Conservation (phyloP, 2,888 invertebrate species). For the Syrphus vitripennis region DNA sequence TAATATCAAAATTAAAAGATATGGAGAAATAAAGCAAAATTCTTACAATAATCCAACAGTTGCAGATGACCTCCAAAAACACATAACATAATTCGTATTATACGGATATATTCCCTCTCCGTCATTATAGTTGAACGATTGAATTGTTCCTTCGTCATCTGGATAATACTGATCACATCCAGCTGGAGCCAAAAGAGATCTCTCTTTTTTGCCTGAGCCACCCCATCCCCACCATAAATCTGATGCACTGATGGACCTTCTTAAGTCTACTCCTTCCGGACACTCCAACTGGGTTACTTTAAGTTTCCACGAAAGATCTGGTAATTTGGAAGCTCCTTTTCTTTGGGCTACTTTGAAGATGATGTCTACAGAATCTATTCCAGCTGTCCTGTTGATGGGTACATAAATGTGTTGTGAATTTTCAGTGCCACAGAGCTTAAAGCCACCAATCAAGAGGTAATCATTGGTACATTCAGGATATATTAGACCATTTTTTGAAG, state of each 20-base stretch:
- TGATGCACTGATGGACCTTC: too few species aligned
- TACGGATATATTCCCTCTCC: slow-evolving; percentile 84
- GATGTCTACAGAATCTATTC: slow-evolving; percentile 70
- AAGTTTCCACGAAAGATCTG: slow-evolving; percentile 73
- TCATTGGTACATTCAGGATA: slow-evolving; percentile 75
- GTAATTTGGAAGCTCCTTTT: slow-evolving; percentile 62
- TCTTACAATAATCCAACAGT: slow-evolving; percentile 74
- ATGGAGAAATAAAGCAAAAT: not conserved
- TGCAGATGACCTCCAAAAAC: slow-evolving; percentile 82
- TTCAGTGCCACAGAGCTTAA: slow-evolving; percentile 83
- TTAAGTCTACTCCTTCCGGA: slow-evolving; percentile 73
- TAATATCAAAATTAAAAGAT: not conserved
- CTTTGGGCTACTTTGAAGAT: slow-evolving; percentile 72
- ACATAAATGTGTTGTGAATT: slow-evolving; percentile 82
- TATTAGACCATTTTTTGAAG: slow-evolving; percentile 53
- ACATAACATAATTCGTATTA: slow-evolving; percentile 84
- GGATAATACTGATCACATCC: slow-evolving; percentile 78
- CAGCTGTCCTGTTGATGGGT: slow-evolving; percentile 75
- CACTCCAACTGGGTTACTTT: slow-evolving; percentile 76
- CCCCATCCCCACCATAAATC: too few species aligned
- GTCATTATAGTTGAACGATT: slow-evolving; percentile 84
- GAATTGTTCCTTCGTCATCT: slow-evolving; percentile 72
- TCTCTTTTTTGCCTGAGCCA: slow-evolving; percentile 72
- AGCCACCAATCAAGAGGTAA: slow-evolving; percentile 73
- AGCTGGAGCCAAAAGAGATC: slow-evolving; percentile 75